These are phyloP conservation scores for Aplocera efformata DNA, from an alignment of 2,888 invertebrate genomes.

Conservation along the genomic window DNA sequence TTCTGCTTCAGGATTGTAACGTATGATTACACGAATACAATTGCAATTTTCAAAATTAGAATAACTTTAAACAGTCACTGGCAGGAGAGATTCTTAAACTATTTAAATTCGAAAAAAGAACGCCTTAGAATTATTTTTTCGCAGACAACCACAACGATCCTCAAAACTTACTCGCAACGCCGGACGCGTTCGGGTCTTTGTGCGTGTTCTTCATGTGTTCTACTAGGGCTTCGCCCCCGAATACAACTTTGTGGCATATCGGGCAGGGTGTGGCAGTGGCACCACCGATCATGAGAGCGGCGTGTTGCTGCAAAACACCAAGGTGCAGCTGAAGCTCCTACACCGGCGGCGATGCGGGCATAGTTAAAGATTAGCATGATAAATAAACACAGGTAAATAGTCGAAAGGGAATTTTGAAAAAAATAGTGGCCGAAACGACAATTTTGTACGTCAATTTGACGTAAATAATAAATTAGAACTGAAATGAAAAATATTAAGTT, in stretches of 20 bases:
- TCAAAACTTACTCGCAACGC: constrained; percentile 91
- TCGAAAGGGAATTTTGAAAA: constrained; percentile 57
- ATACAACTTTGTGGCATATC: constrained; percentile 96
- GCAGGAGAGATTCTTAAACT: constrained; percentile 20
- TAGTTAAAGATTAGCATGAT: constrained; percentile 66
- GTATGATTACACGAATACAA: not conserved
- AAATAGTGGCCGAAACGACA: constrained; percentile 43
- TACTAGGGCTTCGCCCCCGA: constrained; percentile 95
- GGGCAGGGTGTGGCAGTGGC: constrained; percentile 96
- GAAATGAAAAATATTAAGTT: constrained; percentile 18
- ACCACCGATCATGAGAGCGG: constrained; percentile 93
- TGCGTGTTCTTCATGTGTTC: constrained; percentile 98
- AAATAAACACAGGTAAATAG: constrained; percentile 43
- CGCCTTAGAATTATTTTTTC: constrained; percentile 33
- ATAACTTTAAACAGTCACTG: constrained; percentile 10
- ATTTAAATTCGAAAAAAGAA: constrained; percentile 23
- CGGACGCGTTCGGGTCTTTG: constrained; percentile 94
- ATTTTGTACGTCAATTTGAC: constrained; percentile 43
- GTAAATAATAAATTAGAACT: constrained; percentile 1
- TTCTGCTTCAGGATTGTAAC: constrained; percentile 40
- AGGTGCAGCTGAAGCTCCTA: constrained; percentile 95
- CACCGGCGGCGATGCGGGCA: constrained; percentile 73
- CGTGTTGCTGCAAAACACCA: constrained; percentile 97
- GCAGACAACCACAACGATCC: constrained; percentile 32
- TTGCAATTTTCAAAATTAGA: not conserved